Percentiles rank a stretch among this genome's conserved stretches.
Evolutionary conservation across 1,140 invertebrate species (phyloP).

Genomic region (Mylabris phalerata): DNA sequence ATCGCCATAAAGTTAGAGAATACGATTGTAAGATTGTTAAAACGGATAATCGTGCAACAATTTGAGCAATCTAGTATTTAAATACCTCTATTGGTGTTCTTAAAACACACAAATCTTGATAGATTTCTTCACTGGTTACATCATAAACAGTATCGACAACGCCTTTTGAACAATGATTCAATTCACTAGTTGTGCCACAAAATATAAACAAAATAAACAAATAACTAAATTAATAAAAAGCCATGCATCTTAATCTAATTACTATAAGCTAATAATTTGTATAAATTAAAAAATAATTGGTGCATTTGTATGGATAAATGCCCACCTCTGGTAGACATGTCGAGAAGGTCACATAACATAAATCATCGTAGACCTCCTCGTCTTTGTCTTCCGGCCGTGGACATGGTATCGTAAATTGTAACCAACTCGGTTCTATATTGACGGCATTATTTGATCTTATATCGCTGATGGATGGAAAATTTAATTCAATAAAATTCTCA

Average conservation of each 20-base stretch:
- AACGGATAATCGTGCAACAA: background rate
- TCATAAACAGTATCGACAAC: constrained; percentile 36
- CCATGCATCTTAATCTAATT: background rate
- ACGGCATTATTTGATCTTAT: constrained; percentile 20
- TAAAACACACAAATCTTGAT: constrained; percentile 71
- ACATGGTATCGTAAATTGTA: constrained; percentile 57
- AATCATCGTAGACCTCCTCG: constrained; percentile 80
- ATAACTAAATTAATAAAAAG: constrained; percentile 22
- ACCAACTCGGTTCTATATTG: constrained; percentile 48
- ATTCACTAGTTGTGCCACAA: constrained; percentile 20
- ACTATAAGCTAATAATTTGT: background rate
- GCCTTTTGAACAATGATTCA: constrained; percentile 6
- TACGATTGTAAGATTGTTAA: background rate
- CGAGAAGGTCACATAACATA: constrained; percentile 77
- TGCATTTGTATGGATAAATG: constrained; percentile 1
- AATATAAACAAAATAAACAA: constrained; percentile 18
- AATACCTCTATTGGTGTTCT: constrained; percentile 23
- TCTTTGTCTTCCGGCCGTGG: constrained; percentile 56
- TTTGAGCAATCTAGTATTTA: background rate
- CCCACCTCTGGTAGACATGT: constrained; percentile 31
- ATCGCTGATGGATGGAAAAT: constrained; percentile 11
- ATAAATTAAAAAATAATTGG: constrained; percentile 7
- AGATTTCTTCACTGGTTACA: constrained; percentile 67
- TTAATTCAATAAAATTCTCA: background rate
- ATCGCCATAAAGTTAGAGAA: too few relatives aligned